These are phyloP conservation scores for Rhynchopsitta pachyrhyncha DNA, from an alignment of 2,113 vertebrate genomes.

Conservation along the genomic window DNA sequence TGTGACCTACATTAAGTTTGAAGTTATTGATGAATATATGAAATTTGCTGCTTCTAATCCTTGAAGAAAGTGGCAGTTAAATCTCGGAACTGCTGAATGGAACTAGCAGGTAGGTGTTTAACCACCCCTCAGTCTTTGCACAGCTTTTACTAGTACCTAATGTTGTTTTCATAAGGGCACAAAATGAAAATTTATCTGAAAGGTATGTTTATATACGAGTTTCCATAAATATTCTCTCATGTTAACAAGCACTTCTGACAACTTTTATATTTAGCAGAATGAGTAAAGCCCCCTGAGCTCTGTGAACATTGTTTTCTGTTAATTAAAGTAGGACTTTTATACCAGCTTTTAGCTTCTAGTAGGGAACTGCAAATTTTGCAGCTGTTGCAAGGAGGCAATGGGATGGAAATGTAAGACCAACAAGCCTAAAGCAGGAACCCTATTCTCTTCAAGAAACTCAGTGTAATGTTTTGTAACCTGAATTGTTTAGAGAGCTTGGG, in stretches of 20 bases:
- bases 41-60: neutral
- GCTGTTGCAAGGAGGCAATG: neutral
- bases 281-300: neutral
- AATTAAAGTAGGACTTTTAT: slow-evolving; percentile 1
- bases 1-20: neutral
- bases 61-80: neutral
- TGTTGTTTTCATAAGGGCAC: neutral
- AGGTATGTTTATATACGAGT: neutral
- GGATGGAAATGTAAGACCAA: neutral
- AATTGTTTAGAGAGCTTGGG: neutral
- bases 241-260: neutral
- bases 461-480: neutral
- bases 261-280: neutral
- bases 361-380: neutral
- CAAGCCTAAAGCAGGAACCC: neutral
- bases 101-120: neutral
- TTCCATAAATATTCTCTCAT: neutral
- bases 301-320: neutral
- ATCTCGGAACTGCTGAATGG: neutral
- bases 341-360: neutral
- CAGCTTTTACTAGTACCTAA: neutral
- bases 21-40: neutral
- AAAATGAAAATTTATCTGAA: neutral
- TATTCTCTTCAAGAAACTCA: neutral
- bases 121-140: neutral